These are phyloP conservation scores for Chironomus striatipennis DNA, from an alignment of 1,140 invertebrate species.

Conservation along the genomic window DNA sequence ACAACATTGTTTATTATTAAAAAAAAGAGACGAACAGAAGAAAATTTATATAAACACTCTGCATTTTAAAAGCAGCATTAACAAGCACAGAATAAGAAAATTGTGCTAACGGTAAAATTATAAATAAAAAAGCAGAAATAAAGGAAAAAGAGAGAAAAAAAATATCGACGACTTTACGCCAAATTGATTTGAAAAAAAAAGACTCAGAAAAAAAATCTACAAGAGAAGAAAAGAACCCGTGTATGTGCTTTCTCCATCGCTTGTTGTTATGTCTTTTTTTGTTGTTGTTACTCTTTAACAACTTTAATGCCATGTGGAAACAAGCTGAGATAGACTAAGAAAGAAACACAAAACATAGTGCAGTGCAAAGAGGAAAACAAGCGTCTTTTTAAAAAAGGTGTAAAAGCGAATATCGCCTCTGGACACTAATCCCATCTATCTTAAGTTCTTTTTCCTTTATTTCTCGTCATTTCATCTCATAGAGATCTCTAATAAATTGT, in stretches of 20 bases:
- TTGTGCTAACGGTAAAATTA: constrained; percentile 18
- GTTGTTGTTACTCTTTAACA: background rate
- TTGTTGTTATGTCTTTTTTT: background rate
- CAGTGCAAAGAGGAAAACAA: background rate
- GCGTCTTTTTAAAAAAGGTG: background rate
- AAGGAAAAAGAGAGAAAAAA: background rate
- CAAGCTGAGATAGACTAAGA: too few relatives aligned
- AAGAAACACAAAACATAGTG: too few relatives aligned
- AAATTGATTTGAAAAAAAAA: constrained; percentile 20
- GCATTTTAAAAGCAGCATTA: background rate
- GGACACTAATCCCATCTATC: background rate
- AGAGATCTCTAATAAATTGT: constrained; percentile 18
- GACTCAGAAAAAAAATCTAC: background rate
- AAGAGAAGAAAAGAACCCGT: background rate
- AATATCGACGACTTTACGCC: constrained; percentile 15
- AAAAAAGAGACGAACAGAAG: background rate
- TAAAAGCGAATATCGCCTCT: constrained; percentile 18
- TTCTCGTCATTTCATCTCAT: background rate
- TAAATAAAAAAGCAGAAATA: background rate
- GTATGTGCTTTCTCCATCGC: constrained; percentile 5
- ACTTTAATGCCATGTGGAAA: background rate
- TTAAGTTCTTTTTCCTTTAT: too few relatives aligned
- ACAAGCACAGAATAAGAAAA: background rate
- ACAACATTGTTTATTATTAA: background rate
- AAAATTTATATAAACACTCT: background rate